These are phyloP conservation scores for Glaucomys volans DNA, from an alignment of 2,113 vertebrate genomes.

Conservation along the genomic window DNA sequence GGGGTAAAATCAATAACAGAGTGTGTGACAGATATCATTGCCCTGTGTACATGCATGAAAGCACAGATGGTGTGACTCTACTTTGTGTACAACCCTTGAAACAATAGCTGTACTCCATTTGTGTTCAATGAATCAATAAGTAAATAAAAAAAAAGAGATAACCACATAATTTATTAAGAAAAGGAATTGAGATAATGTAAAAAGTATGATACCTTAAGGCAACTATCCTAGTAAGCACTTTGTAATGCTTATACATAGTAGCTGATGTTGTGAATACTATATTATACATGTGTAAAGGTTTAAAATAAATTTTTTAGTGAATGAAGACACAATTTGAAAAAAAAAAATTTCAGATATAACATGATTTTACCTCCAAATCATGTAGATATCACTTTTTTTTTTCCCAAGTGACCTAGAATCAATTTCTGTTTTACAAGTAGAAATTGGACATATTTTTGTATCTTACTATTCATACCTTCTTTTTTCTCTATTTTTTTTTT, in stretches of 20 bases:
- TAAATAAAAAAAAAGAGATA: no score
- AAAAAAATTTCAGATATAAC: no score
- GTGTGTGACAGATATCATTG: no score
- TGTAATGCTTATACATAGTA: background rate
- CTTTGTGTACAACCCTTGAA: no score
- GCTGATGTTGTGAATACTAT: background rate
- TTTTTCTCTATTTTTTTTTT: background rate
- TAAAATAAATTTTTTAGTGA: background rate
- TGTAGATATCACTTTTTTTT: background rate
- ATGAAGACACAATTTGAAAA: background rate
- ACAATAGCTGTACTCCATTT: no score
- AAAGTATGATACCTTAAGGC: background rate
- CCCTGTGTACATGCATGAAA: no score
- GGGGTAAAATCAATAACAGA: no score
- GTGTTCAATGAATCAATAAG: no score
- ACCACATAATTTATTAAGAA: background rate
- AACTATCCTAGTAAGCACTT: background rate
- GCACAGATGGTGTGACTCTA: no score
- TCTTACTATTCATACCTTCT: background rate
- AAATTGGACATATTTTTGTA: background rate
- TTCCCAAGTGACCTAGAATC: background rate
- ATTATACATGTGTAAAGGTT: background rate
- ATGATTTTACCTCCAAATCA: background rate
- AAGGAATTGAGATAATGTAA: background rate
- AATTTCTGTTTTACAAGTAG: background rate